Base-by-base conservation (phyloP, 2,888 invertebrate genomes). In the Pseudococcus longispinus region DNA sequence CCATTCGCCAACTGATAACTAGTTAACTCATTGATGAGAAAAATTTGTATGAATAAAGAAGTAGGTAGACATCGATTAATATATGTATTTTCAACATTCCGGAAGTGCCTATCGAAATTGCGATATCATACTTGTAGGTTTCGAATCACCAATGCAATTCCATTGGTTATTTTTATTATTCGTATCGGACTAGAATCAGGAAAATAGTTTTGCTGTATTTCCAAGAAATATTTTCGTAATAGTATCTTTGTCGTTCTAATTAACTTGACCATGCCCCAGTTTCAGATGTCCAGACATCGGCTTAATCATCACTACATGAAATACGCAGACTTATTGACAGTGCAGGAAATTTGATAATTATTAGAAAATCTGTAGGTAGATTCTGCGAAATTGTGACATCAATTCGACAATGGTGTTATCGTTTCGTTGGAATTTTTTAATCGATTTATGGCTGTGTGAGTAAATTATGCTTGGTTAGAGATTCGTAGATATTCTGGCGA, bases 31-130 rank as follows among this genome's bases (percentile, higher is more conserved):
- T 70, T 18, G 23, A 26, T 11, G 29, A 70, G 70, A 29, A 42
- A n/a, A 20, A 80, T 80, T n/a, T 80, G 37, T 20, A 80, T 70
- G 42, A 80, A 80, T 74, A 13, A 80, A 80, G 26, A 15, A 37
- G 8, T 80, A 80, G 77, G 42, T 37, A 11, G 77, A 42, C 18
- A 11, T 42, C 9, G 9, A 20, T 42, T 26, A 37, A 80, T 77
- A 77, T 77, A 74, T 37, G 29, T 29, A 77, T 80, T 80, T 80
- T 37, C 77, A 9, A 77, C 8, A 20, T 20, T 37, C 42, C 26
- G 77, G 77, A 80, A 80, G 77, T 80, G 9, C 29, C 20, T 80
- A 80, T 80, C 77, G 29, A 70, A 80, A 77, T 77, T 80, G 42
- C 42, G 77, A 80, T 42, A 80, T 70, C 77, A n/a, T 80, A 42